Percentiles rank a stretch among this genome's conserved stretches.
These are phyloP conservation scores for Syrrhaptes paradoxus DNA, from an alignment of 2,113 vertebrate genomes.

Conservation along the genomic window DNA sequence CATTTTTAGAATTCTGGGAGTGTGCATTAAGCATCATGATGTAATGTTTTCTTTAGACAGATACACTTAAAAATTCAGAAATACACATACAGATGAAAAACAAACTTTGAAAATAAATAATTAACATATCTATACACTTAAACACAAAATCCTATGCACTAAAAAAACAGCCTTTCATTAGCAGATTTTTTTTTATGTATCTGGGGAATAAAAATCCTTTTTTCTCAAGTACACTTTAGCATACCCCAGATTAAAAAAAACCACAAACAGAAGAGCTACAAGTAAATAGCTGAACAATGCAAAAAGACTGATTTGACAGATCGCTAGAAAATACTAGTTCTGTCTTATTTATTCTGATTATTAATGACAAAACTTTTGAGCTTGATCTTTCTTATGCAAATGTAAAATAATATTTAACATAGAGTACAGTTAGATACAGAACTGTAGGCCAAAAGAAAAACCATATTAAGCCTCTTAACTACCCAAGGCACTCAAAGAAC, in stretches of 20 bases:
- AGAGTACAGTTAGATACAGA: background rate
- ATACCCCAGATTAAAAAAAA: background rate
- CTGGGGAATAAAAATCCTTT: background rate
- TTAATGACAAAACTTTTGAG: background rate
- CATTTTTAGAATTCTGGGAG: background rate
- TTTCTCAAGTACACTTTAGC: background rate
- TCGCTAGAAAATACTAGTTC: background rate
- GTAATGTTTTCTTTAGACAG: background rate
- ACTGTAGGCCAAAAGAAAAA: background rate
- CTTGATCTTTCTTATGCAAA: background rate
- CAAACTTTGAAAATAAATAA: background rate
- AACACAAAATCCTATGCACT: background rate
- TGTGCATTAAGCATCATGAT: no score
- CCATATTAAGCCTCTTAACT: background rate
- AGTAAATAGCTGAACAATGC: background rate
- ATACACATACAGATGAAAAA: background rate
- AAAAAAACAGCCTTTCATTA: background rate
- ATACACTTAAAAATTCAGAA: background rate
- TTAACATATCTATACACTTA: background rate
- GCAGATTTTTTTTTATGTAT: background rate
- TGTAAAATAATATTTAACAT: background rate
- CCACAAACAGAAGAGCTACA: background rate
- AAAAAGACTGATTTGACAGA: background rate
- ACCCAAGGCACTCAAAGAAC: background rate
- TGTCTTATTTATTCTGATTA: background rate